phyloP scores from a whole-genome alignment of 2,113 vertebrate species.

The Daubentonia madagascariensis region DNA sequence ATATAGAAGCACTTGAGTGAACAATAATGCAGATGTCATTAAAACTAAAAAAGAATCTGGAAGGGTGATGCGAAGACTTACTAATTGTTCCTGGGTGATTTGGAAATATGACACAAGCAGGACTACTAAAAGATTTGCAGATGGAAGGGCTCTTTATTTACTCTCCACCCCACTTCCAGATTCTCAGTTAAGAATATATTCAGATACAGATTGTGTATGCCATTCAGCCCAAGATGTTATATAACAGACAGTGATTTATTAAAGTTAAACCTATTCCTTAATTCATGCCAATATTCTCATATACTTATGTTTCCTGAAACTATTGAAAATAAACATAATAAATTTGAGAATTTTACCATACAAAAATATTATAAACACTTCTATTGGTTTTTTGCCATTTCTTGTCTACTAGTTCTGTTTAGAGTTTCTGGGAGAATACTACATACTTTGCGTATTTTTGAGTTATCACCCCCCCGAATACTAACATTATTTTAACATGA shows the following conservation, averaged over 20 bases:
- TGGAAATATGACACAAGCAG: neutral
- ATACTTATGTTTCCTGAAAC: neutral
- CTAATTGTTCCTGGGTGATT: neutral
- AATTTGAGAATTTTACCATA: neutral
- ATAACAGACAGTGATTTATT: neutral
- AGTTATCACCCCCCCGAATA: neutral
- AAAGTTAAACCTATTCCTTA: conserved; percentile 5
- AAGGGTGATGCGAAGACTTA: neutral
- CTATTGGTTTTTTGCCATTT: neutral
- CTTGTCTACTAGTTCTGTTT: neutral
- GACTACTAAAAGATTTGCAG: neutral
- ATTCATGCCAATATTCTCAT: neutral
- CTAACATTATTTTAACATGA: neutral
- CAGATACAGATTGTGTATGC: neutral
- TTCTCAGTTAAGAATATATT: neutral
- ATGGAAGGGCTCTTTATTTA: neutral
- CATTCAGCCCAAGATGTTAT: neutral
- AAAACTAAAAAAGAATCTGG: neutral
- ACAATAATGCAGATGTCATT: neutral
- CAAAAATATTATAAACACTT: neutral
- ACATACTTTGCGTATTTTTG: neutral
- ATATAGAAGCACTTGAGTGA: neutral
- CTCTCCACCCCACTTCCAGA: neutral
- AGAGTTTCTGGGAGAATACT: neutral
- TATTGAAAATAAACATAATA: neutral